Evolutionary conservation across 2,888 invertebrate genomes (phyloP).

Genomic region (Polyploca ridens): DNA sequence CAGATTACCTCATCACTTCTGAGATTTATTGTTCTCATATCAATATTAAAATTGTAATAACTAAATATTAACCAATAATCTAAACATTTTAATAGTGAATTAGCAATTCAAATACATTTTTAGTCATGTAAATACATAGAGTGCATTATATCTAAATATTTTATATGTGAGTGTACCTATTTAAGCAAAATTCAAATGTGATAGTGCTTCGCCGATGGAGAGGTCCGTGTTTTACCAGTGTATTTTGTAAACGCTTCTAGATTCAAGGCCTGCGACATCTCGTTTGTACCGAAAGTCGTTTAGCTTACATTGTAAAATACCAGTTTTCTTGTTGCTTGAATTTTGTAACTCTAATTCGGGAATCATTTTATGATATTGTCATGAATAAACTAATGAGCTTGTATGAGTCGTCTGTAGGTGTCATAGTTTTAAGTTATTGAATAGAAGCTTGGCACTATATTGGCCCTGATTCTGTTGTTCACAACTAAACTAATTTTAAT

Average conservation of each 20-base stretch:
- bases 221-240: conserved; percentile 48
- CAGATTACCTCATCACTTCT: background rate
- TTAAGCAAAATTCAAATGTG: conserved; percentile 58
- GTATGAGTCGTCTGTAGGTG: conserved; percentile 28
- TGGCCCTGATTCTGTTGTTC: too few relatives aligned
- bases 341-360: conserved; percentile 50
- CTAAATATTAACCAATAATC: conserved; percentile 5
- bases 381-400: conserved; percentile 44
- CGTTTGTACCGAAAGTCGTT: conserved; percentile 70
- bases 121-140: conserved; percentile 6
- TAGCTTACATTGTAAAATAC: conserved; percentile 70
- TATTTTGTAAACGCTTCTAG: conserved; percentile 63
- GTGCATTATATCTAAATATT: conserved; percentile 16
- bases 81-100: background rate
- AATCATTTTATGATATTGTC: conserved; percentile 47
- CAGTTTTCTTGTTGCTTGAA: conserved; percentile 49
- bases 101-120: conserved; percentile 10
- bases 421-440: background rate
- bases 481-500: too few relatives aligned
- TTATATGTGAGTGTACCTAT: conserved; percentile 26
- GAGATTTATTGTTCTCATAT: conserved; percentile 1
- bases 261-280: conserved; percentile 77
- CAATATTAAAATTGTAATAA: background rate
- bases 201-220: conserved; percentile 47
- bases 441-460: background rate